These are phyloP conservation scores for Melanostoma scalare DNA, from an alignment of 2,888 invertebrate species.

Conservation along the genomic window DNA sequence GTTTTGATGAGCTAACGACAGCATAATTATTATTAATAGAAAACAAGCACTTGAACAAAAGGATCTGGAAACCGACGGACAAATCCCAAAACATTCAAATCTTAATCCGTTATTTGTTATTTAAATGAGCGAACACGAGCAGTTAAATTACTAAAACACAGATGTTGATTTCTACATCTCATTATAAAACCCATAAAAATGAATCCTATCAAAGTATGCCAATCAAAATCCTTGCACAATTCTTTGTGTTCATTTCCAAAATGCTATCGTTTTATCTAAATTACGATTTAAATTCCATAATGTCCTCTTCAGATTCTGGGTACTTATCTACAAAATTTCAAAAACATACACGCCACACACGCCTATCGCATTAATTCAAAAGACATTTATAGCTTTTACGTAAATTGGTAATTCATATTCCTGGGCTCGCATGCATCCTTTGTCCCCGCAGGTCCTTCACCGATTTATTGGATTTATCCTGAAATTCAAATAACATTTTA, in stretches of 20 bases:
- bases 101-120: no score
- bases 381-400: slow-evolving; percentile 46
- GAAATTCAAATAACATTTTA: slow-evolving; percentile 69
- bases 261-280: slow-evolving; percentile 44
- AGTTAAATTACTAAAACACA: not conserved
- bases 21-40: no score
- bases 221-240: slow-evolving; percentile 7
- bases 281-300: slow-evolving; percentile 25
- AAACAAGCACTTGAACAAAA: no score
- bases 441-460: slow-evolving; percentile 7
- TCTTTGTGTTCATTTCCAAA: slow-evolving; percentile 4
- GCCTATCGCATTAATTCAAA: slow-evolving; percentile 60
- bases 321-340: slow-evolving; percentile 24
- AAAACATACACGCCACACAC: slow-evolving; percentile 54
- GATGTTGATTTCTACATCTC: slow-evolving; percentile 5
- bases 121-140: not conserved
- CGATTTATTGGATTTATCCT: slow-evolving; percentile 60
- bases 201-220: not conserved
- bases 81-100: no score
- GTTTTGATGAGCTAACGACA: no score
- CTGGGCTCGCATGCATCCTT: slow-evolving; percentile 7
- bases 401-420: slow-evolving; percentile 56
- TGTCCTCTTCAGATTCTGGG: slow-evolving; percentile 24
- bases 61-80: no score
- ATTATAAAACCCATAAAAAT: slow-evolving; percentile 19